Evolutionary conservation across 1,140 invertebrate species (phyloP).

Genomic region (Wiebesia pumilae): DNA sequence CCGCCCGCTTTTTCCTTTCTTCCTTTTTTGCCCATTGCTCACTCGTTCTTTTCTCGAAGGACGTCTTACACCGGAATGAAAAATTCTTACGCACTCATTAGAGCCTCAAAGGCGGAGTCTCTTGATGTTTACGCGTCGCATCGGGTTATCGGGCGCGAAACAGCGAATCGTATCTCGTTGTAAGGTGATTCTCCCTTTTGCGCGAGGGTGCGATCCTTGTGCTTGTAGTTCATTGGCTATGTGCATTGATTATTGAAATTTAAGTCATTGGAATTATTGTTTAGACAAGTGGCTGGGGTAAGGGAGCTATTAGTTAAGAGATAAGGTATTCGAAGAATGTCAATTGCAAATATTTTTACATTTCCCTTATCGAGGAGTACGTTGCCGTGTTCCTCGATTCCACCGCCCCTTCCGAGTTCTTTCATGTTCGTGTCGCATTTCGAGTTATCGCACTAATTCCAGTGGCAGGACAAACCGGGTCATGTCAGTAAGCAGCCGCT

Average conservation of each 20-base stretch:
- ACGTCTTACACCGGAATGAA: constrained; percentile 60
- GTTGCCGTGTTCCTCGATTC: constrained; percentile 53
- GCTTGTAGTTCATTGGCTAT: constrained; percentile 50
- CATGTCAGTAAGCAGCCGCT: neutral
- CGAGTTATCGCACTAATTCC: constrained; percentile 69
- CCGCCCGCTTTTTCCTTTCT: constrained; percentile 26
- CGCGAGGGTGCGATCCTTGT: neutral
- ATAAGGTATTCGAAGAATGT: neutral
- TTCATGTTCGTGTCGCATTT: constrained; percentile 64
- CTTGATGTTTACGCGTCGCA: neutral
- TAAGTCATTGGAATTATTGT: constrained; percentile 52
- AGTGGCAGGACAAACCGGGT: neutral
- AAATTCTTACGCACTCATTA: constrained; percentile 65
- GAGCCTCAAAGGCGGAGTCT: constrained; percentile 55
- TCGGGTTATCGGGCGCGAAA: constrained; percentile 35
- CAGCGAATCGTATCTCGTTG: constrained; percentile 41
- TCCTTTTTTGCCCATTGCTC: constrained; percentile 41
- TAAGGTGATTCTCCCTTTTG: constrained; percentile 30
- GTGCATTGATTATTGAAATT: constrained; percentile 38
- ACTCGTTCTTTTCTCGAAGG: constrained; percentile 6
- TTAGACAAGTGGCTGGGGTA: constrained; percentile 10
- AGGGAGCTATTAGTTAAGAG: neutral
- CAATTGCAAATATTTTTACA: constrained; percentile 2
- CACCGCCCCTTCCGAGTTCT: constrained; percentile 56
- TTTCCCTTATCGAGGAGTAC: no score